These are phyloP conservation scores for Leucoma salicis DNA, from an alignment of 2,888 invertebrate species.

Conservation along the genomic window DNA sequence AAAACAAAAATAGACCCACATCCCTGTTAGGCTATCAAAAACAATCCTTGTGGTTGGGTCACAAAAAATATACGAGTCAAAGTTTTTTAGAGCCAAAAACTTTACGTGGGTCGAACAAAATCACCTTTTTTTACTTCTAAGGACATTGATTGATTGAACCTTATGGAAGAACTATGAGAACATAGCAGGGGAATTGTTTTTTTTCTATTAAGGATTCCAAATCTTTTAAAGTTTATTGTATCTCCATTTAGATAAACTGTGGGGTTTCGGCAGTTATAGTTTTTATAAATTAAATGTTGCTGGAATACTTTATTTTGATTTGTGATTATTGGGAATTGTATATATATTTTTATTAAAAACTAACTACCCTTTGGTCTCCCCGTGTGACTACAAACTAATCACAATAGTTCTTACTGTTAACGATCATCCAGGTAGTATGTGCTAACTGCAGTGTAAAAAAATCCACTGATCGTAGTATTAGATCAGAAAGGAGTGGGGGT, in stretches of 20 bases:
- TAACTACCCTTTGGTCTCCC: neutral
- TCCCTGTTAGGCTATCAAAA: constrained; percentile 60
- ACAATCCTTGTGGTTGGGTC: constrained; percentile 58
- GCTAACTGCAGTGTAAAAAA: too few relatives aligned
- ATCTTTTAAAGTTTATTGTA: constrained; percentile 65
- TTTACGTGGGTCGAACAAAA: constrained; percentile 76
- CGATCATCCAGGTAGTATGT: too few relatives aligned
- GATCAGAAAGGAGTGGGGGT: too few relatives aligned
- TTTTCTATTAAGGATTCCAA: constrained; percentile 44
- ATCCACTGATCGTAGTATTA: too few relatives aligned
- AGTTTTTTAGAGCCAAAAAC: constrained; percentile 66
- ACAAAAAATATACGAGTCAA: constrained; percentile 65
- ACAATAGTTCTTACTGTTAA: too few relatives aligned
- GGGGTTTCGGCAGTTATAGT: constrained; percentile 35
- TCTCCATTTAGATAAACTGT: constrained; percentile 69
- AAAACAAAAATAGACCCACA: constrained; percentile 50
- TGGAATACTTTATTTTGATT: constrained; percentile 5
- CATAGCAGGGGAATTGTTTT: constrained; percentile 69
- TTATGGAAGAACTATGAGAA: constrained; percentile 73
- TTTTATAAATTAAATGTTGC: constrained; percentile 16
- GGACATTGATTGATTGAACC: constrained; percentile 81
- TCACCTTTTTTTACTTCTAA: constrained; percentile 70
- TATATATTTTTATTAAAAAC: too few relatives aligned
- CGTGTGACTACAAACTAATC: too few relatives aligned
- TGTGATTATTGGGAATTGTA: neutral